Percentiles rank a stretch among this genome's conserved stretches.
These are phyloP conservation scores for Myotis pilosus DNA, from an alignment of 2,797 vertebrate genomes.

Conservation along the genomic window DNA sequence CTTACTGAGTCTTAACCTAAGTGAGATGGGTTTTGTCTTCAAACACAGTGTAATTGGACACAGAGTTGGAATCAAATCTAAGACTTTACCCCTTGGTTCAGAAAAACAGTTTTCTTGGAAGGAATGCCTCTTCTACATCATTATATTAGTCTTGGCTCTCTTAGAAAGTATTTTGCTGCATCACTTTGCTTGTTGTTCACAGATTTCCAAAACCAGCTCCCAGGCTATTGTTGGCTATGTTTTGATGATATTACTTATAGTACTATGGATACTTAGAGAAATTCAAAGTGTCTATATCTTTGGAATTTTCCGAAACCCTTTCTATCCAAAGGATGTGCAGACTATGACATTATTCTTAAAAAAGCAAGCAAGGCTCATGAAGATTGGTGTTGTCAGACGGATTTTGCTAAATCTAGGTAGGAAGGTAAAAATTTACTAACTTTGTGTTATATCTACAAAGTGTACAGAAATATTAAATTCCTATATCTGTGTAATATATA, in stretches of 20 bases:
- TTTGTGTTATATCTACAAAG: conserved; percentile 53
- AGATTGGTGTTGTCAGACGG: conserved; percentile 90
- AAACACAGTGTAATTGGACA: conserved; percentile 75
- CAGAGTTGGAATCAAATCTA: conserved; percentile 73
- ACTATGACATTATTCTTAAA: conserved; percentile 90
- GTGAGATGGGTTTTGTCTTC: conserved; percentile 86
- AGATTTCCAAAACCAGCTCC: conserved; percentile 82
- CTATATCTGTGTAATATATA: conserved; percentile 50
- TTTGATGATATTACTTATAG: conserved; percentile 87
- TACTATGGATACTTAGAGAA: conserved; percentile 91
- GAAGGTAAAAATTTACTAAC: conserved; percentile 69
- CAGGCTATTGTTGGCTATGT: conserved; percentile 90
- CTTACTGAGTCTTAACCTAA: conserved; percentile 95
- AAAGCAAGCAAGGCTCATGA: conserved; percentile 89
- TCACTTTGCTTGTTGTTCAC: conserved; percentile 84
- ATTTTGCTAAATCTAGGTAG: conserved; percentile 94
- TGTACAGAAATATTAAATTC: background rate
- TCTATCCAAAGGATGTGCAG: conserved; percentile 93
- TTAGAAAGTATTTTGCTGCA: conserved; percentile 91
- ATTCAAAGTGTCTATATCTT: conserved; percentile 93
- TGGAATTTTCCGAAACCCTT: conserved; percentile 94
- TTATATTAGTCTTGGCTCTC: conserved; percentile 87
- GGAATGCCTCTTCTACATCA: conserved; percentile 87
- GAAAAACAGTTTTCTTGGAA: conserved; percentile 87
- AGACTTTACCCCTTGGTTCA: conserved; percentile 73